phyloP scores from a whole-genome alignment of 2,888 invertebrate species.

The Nemotelus pantherinus region DNA sequence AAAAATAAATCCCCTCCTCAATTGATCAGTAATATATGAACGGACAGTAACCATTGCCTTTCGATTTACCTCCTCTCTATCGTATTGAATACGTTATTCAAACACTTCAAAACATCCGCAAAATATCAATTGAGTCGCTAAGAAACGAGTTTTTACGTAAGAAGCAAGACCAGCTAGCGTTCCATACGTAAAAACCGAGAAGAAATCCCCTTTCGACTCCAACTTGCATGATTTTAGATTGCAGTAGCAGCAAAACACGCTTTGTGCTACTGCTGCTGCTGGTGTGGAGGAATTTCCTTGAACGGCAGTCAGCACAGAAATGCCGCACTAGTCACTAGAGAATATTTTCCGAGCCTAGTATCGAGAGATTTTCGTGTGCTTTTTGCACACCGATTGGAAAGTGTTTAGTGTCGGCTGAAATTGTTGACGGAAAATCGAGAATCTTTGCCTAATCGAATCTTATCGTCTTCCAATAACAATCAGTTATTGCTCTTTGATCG shows the following conservation, averaged over 20 bases:
- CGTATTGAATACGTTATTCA: background rate
- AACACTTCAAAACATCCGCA: background rate
- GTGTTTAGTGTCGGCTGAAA: conserved; percentile 22
- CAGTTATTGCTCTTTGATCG: too few species aligned
- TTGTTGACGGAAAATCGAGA: background rate
- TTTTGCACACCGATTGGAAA: conserved; percentile 28
- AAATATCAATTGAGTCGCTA: background rate
- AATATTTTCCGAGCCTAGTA: background rate
- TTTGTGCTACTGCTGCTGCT: background rate
- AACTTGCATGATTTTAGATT: conserved; percentile 1
- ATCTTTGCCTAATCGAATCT: background rate
- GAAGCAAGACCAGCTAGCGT: background rate
- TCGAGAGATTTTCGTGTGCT: background rate
- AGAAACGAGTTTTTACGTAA: conserved; percentile 29
- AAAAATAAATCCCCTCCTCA: too few species aligned
- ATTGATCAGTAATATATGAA: too few species aligned
- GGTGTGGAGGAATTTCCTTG: background rate
- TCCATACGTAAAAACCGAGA: background rate
- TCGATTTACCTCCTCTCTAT: background rate
- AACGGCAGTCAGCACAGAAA: background rate
- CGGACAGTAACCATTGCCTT: too few species aligned
- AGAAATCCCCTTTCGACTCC: background rate
- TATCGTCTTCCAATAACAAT: background rate
- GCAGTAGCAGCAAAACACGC: background rate
- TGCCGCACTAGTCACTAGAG: background rate